phyloP scores from a whole-genome alignment of 2,888 invertebrate species.

The Digitonthophagus gazella region DNA sequence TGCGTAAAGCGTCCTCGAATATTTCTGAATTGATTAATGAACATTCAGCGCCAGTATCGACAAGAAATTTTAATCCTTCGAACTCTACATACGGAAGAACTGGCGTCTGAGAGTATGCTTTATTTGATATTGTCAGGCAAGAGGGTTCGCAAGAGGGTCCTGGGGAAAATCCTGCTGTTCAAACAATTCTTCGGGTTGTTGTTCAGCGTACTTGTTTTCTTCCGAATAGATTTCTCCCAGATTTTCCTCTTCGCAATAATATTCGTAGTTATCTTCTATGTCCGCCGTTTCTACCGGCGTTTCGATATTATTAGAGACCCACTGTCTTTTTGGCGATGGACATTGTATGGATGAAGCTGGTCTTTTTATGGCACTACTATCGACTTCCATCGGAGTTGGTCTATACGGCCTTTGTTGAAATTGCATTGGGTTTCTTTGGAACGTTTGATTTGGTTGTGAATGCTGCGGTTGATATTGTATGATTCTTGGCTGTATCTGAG shows the following conservation, averaged over 20 bases:
- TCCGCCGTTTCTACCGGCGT: background rate
- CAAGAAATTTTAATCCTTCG: slow-evolving; percentile 9
- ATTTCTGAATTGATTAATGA: slow-evolving; percentile 9
- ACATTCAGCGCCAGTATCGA: slow-evolving; percentile 7
- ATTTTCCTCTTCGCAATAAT: background rate
- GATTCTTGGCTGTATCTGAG: background rate
- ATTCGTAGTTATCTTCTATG: slow-evolving; percentile 18
- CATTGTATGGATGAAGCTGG: background rate
- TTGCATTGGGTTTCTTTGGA: background rate
- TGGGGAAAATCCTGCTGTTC: slow-evolving; percentile 13
- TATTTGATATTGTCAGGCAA: slow-evolving; percentile 10
- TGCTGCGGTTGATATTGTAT: background rate
- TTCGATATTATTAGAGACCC: slow-evolving; percentile 10
- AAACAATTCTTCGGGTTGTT: slow-evolving; percentile 10
- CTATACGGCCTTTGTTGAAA: background rate
- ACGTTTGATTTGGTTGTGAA: background rate
- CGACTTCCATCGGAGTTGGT: slow-evolving; percentile 18
- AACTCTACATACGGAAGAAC: slow-evolving; percentile 8
- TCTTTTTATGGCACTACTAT: background rate
- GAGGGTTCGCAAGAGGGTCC: background rate
- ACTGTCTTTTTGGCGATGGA: slow-evolving; percentile 13
- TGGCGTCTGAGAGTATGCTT: slow-evolving; percentile 9
- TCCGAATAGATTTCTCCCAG: background rate
- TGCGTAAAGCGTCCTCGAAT: background rate
- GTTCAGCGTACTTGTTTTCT: too few relatives aligned